Conservation (phyloP, 2,797 vertebrate genomes). For the Phyllotis vaccarum region DNA sequence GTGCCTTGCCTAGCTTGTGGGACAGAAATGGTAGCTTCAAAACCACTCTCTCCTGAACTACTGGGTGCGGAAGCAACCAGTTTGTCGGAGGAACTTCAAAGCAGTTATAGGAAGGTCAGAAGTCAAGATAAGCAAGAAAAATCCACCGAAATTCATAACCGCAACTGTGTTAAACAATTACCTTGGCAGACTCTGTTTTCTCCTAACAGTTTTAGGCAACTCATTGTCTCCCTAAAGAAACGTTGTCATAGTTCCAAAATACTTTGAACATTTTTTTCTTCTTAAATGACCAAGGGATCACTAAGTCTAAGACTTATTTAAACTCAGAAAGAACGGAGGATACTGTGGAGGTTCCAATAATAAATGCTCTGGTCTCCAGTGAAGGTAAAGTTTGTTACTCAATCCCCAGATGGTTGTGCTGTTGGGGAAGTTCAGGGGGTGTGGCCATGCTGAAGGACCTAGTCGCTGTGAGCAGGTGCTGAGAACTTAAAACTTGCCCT, state of each 20-base stretch:
- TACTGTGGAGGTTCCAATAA: neutral
- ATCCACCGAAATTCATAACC: neutral
- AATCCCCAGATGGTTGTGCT: neutral
- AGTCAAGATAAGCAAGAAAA: neutral
- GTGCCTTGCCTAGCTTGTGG: neutral
- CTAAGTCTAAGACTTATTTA: neutral
- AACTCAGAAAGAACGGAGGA: neutral
- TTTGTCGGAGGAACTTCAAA: neutral
- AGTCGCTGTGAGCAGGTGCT: neutral
- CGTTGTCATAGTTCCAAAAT: neutral
- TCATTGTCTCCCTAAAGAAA: neutral
- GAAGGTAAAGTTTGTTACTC: neutral
- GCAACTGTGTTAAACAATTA: neutral
- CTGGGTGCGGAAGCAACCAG: rapidly evolving
- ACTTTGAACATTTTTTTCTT: neutral
- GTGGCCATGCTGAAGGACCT: neutral
- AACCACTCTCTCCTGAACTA: neutral
- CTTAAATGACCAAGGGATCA: neutral
- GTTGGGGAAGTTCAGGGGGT: neutral
- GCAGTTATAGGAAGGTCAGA: neutral
- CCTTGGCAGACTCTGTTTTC: neutral
- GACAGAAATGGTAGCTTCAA: rapidly evolving
- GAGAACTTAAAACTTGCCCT: neutral
- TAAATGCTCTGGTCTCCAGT: neutral
- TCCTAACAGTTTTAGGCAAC: neutral